Conservation (phyloP, 2,888 invertebrate genomes). For the Oxytorus armatus region DNA sequence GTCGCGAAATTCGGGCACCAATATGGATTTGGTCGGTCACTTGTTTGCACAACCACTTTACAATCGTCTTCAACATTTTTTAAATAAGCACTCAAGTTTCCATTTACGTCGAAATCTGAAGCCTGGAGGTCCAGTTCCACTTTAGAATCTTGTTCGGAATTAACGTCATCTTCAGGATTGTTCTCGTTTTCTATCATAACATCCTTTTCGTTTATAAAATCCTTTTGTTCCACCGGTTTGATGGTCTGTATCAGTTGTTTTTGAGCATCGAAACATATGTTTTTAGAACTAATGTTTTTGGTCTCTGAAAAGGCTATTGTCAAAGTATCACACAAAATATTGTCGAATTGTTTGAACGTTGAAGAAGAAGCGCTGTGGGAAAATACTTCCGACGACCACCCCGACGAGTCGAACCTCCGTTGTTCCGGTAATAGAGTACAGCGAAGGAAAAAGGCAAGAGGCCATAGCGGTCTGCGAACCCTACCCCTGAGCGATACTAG, state of each 20-base stretch:
- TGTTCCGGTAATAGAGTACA: no score
- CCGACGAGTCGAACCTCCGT: no score
- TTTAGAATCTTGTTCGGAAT: neutral
- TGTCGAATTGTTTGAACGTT: neutral
- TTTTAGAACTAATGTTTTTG: slow-evolving; percentile 14
- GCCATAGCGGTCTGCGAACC: no score
- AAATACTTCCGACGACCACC: no score
- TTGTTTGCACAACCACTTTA: neutral
- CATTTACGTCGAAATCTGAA: slow-evolving; percentile 12
- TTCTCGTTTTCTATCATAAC: neutral
- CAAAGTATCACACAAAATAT: slow-evolving; percentile 29
- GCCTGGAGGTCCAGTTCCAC: neutral
- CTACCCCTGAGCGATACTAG: no score
- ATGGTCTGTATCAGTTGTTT: neutral
- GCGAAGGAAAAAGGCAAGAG: no score
- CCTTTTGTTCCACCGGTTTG: neutral
- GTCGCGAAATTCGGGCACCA: slow-evolving; percentile 33
- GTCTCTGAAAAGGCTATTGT: slow-evolving; percentile 31
- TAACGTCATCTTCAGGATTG: neutral
- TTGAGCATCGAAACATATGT: slow-evolving; percentile 24
- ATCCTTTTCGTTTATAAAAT: neutral
- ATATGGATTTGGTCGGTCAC: slow-evolving; percentile 12
- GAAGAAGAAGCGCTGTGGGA: no score
- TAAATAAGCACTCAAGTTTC: slow-evolving; percentile 2
- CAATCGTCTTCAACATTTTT: slow-evolving; percentile 11